Evolutionary conservation across 1,140 invertebrate species (phyloP).

Genomic region (Drosophila saltans): DNA sequence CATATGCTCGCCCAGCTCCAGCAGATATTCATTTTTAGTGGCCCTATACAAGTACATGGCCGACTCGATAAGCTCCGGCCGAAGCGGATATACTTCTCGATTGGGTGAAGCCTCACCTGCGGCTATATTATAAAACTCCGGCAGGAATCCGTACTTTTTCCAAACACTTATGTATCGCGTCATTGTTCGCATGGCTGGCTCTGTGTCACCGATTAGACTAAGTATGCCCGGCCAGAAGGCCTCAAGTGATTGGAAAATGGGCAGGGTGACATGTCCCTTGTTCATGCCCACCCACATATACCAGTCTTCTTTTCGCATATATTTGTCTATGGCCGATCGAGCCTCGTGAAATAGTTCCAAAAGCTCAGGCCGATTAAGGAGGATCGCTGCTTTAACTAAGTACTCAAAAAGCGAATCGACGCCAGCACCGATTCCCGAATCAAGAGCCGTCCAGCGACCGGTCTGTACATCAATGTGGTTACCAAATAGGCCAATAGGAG

Average conservation of each 20-base stretch:
- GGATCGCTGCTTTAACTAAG: slow-evolving; percentile 95
- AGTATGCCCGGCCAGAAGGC: slow-evolving; percentile 99
- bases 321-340: slow-evolving; percentile 92
- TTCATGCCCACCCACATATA: slow-evolving; percentile 98
- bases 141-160: slow-evolving; percentile 98
- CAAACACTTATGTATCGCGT: slow-evolving; percentile 98
- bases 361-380: slow-evolving; percentile 92
- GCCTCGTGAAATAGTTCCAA: slow-evolving; percentile 96
- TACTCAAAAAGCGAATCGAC: slow-evolving; percentile 99
- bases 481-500: slow-evolving; percentile 95
- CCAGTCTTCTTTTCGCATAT: slow-evolving; percentile 96
- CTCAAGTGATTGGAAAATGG: slow-evolving; percentile 99
- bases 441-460: slow-evolving; percentile 98
- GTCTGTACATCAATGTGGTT: slow-evolving; percentile 98
- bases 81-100: slow-evolving; percentile 96
- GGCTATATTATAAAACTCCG: slow-evolving; percentile 98
- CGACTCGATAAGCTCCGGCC: slow-evolving; percentile 98
- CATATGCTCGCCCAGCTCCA: slow-evolving; percentile 96
- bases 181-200: slow-evolving; percentile 95
- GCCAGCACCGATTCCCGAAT: slow-evolving; percentile 96
- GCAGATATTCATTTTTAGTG: slow-evolving; percentile 94
- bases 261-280: slow-evolving; percentile 96
- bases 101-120: slow-evolving; percentile 92
- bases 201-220: slow-evolving; percentile 94
- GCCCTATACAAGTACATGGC: slow-evolving; percentile 98